These are phyloP conservation scores for Sepioteuthis lessoniana DNA, from an alignment of 2,888 invertebrate genomes.

Conservation along the genomic window DNA sequence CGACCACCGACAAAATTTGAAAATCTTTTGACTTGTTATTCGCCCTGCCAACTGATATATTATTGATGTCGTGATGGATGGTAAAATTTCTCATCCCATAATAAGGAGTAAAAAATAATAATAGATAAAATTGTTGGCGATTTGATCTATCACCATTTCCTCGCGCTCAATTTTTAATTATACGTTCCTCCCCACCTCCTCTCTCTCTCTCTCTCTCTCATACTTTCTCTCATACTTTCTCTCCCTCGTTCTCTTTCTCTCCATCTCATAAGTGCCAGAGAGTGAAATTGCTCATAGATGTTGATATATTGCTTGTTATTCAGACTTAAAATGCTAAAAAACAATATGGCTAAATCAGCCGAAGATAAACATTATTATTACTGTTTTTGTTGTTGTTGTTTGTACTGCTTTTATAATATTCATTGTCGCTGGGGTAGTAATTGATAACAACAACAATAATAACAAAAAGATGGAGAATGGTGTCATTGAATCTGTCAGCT, in stretches of 20 bases:
- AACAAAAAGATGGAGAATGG: too few relatives aligned
- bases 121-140: neutral
- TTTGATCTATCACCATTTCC: constrained; percentile 33
- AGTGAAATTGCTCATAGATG: too few relatives aligned
- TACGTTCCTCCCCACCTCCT: neutral
- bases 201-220: neutral
- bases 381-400: too few relatives aligned
- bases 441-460: too few relatives aligned
- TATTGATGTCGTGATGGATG: neutral
- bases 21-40: neutral
- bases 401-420: too few relatives aligned
- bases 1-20: too few relatives aligned
- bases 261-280: neutral
- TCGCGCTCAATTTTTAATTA: neutral
- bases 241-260: neutral
- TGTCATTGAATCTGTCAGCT: too few relatives aligned
- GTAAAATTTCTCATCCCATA: neutral
- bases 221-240: neutral
- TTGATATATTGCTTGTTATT: too few relatives aligned
- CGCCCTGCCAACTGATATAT: neutral
- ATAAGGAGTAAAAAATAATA: neutral
- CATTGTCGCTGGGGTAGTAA: too few relatives aligned
- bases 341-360: too few relatives aligned
- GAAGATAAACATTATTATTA: too few relatives aligned
- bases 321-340: too few relatives aligned